Base-by-base conservation (phyloP, 2,888 invertebrate species). In the Diarsia dahlii region DNA sequence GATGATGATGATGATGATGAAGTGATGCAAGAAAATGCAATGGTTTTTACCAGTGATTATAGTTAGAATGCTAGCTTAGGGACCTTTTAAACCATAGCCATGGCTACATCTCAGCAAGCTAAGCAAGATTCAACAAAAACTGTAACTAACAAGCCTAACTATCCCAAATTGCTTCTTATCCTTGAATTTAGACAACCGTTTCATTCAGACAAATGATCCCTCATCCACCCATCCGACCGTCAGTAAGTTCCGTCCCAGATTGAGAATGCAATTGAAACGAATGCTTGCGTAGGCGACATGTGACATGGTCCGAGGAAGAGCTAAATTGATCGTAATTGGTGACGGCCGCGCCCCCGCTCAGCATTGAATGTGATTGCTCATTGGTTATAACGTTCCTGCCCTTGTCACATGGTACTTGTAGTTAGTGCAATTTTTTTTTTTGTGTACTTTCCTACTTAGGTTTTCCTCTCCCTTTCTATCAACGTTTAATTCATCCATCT, bases 271-370 rank as follows among this genome's bases (percentile, higher is more conserved):
- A 83, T 83, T 85, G 83, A 82, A 82, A 71, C 77, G 82, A 85
- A 76, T 82, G 64, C 77, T 71, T 60, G 63, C 45, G 83, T 83
- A 69, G 83, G 86, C 71, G 83, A 78, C 83, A 69, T 63, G 73
- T 77, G 73, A 63, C 86, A 72, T 71, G 58, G 85, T 85, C 85
- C 63, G 76, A 83, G 76, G 85, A 83, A 77, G 85, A 82, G 65
- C 78, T 88, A 82, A 88, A 87, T 87, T 88, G 88, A 85, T 80
- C 76, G 83, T 85, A 87, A 87, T 87, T 83, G 87, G 71, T 52
- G 71, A 71, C 46, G 18, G 71, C 78, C 87, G 76, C 85, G 87
- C 87, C 87, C 75, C 88, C 87, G 74, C 80, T 65, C 78, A 64
- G 68, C 80, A 83, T 83, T 88, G 80, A 78, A 76, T 69, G 48